phyloP scores from a whole-genome alignment of 2,113 vertebrate species.

The Ammospiza nelsoni region DNA sequence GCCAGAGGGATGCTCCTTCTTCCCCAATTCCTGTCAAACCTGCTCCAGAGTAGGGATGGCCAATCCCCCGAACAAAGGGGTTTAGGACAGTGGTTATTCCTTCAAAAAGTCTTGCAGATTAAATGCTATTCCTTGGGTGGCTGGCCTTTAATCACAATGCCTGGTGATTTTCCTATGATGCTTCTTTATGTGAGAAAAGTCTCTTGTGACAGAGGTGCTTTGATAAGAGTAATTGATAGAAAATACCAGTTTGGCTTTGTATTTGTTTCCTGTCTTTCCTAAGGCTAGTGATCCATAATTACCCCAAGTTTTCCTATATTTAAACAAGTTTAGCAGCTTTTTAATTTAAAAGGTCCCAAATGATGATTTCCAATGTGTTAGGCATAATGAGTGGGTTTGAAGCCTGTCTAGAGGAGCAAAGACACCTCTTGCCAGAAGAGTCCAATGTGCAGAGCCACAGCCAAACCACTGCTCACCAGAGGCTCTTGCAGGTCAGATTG shows the following conservation, averaged over 20 bases:
- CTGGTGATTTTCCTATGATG: not conserved
- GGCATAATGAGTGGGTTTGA: not conserved
- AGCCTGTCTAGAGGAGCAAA: not conserved
- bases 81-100: not conserved
- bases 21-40: not conserved
- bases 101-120: not conserved
- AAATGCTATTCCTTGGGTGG: not conserved
- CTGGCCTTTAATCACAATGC: not conserved
- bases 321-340: not conserved
- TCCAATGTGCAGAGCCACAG: not conserved
- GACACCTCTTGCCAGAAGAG: not conserved
- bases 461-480: not conserved
- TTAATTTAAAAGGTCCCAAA: not conserved
- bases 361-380: not conserved
- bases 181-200: not conserved
- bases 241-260: not conserved
- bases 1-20: not conserved
- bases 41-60: not conserved
- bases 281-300: not conserved
- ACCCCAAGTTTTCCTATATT: not conserved
- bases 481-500: not conserved
- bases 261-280: not conserved
- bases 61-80: not conserved
- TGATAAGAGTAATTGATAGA: not conserved
- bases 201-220: not conserved